phyloP scores from a whole-genome alignment of 2,888 invertebrate species.

The Dione vanillae region DNA sequence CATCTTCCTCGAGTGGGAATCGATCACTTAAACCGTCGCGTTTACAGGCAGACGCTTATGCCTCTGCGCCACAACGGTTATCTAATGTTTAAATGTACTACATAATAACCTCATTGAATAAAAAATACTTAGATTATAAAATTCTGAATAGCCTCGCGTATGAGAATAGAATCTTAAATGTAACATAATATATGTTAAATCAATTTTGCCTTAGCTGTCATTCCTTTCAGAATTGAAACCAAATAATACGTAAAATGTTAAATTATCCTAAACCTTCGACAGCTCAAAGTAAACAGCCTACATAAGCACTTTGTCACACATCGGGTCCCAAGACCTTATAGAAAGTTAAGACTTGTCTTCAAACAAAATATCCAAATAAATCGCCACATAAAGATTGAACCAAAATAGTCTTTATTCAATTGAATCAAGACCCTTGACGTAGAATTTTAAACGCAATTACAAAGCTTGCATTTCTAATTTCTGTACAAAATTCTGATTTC shows the following conservation, averaged over 20 bases:
- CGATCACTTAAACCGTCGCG: too few species aligned
- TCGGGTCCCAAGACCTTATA: constrained; percentile 43
- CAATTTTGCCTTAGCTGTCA: neutral
- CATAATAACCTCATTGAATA: too few species aligned
- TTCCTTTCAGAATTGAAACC: neutral
- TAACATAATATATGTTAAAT: neutral
- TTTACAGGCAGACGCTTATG: too few species aligned
- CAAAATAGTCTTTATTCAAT: constrained; percentile 37
- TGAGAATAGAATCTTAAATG: too few species aligned
- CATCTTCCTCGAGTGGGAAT: too few species aligned
- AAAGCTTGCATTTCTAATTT: constrained; percentile 48
- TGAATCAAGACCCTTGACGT: constrained; percentile 31
- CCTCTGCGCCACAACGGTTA: too few species aligned
- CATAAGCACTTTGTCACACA: constrained; percentile 41
- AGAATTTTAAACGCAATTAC: constrained; percentile 27
- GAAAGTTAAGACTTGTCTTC: constrained; percentile 48
- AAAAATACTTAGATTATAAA: too few species aligned
- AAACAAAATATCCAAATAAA: constrained; percentile 36
- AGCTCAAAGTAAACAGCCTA: constrained; percentile 38
- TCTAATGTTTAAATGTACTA: too few species aligned
- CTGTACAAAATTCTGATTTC: constrained; percentile 38
- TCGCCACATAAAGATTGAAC: constrained; percentile 9
- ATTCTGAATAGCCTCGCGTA: too few species aligned
- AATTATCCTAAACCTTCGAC: constrained; percentile 36
- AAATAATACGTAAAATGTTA: constrained; percentile 35